These are phyloP conservation scores for Ctenodactylus gundi DNA, from an alignment of 2,113 vertebrate genomes.

Conservation along the genomic window DNA sequence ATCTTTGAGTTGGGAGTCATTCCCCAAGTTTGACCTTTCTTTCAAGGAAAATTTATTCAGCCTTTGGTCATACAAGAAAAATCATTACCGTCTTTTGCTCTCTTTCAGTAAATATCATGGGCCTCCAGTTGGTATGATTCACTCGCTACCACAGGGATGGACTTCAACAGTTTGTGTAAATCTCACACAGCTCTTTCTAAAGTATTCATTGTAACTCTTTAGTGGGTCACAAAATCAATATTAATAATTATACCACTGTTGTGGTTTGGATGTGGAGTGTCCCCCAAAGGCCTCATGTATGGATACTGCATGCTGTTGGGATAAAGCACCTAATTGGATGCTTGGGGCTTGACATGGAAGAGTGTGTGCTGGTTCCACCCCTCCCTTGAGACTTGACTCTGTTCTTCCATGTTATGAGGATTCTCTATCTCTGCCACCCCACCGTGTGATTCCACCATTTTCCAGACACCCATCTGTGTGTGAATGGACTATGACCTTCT, in stretches of 20 bases:
- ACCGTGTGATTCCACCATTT: too few species aligned
- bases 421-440: too few species aligned
- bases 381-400: too few species aligned
- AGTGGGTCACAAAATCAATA: not conserved
- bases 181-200: not conserved
- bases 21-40: not conserved
- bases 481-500: too few species aligned
- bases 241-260: not conserved
- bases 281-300: too few species aligned
- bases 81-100: not conserved
- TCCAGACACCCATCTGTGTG: too few species aligned
- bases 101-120: not conserved
- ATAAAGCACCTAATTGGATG: too few species aligned
- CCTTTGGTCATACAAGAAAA: not conserved
- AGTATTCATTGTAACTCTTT: not conserved
- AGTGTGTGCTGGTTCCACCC: too few species aligned
- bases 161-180: slow-evolving; percentile 4
- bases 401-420: too few species aligned
- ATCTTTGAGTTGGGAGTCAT: not conserved
- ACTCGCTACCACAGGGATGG: not conserved
- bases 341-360: too few species aligned
- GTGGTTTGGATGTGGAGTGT: too few species aligned
- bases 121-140: not conserved
- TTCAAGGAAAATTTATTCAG: not conserved
- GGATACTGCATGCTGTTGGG: too few species aligned